Conservation (phyloP, 2,113 vertebrate species). For the Triplophysa dalaica region DNA sequence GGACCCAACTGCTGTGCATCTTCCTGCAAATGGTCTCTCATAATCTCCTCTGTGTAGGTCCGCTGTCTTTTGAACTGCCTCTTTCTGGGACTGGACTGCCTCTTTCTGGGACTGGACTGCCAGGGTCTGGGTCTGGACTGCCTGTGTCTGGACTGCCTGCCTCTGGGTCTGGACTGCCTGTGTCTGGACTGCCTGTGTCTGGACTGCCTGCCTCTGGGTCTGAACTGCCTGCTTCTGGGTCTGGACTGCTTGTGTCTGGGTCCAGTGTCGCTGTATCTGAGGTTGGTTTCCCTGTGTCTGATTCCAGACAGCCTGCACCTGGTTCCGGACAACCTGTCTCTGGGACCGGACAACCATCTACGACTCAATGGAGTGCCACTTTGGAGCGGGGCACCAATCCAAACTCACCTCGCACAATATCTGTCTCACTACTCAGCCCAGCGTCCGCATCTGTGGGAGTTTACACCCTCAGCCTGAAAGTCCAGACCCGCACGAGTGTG, state of each 20-base stretch:
- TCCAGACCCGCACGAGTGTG: neutral
- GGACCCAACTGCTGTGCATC: neutral
- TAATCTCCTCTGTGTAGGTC: slow-evolving; percentile 55
- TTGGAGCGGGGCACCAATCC: slow-evolving; percentile 39
- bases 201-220: no score
- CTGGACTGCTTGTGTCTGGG: no score
- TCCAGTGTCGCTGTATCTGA: no score
- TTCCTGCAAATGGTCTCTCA: neutral
- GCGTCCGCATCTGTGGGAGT: slow-evolving; percentile 63
- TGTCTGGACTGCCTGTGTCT: no score
- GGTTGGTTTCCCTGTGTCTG: no score
- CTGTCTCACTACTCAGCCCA: slow-evolving; percentile 62
- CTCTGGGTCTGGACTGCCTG: no score
- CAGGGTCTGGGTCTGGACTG: no score
- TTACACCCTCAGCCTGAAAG: slow-evolving; percentile 62
- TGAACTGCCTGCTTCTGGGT: slow-evolving; percentile 50
- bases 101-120: no score
- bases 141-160: no score
- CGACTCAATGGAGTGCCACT: slow-evolving; percentile 61
- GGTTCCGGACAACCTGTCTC: slow-evolving; percentile 55
- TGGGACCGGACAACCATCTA: slow-evolving; percentile 3
- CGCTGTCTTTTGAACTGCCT: slow-evolving; percentile 51
- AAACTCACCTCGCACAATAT: slow-evolving; percentile 4
- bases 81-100: slow-evolving; percentile 50
- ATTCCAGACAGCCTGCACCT: no score